Percentiles rank a stretch among this genome's conserved stretches.
Conservation (phyloP, 2,113 vertebrate genomes). For the Dasypus novemcinctus region DNA sequence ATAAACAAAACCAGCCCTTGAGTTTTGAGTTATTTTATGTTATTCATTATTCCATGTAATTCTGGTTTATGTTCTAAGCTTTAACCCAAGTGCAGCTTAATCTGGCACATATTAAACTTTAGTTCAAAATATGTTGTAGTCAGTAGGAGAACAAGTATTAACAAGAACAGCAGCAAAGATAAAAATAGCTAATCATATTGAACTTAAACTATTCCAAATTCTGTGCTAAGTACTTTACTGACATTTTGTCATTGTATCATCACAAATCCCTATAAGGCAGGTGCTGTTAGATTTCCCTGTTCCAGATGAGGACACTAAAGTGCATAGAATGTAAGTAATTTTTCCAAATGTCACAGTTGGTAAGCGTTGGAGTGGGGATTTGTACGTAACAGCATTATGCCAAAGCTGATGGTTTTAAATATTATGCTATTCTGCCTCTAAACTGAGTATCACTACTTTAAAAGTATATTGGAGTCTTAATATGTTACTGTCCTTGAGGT, state of each 20-base stretch:
- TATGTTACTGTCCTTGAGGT: background rate
- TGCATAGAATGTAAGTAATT: background rate
- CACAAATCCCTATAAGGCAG: background rate
- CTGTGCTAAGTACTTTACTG: background rate
- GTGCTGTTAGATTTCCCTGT: background rate
- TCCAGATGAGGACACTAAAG: background rate
- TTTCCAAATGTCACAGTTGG: background rate
- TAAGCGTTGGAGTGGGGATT: background rate
- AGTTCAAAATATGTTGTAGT: background rate
- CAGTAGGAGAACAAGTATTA: background rate
- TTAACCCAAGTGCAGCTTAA: background rate
- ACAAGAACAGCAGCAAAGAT: background rate
- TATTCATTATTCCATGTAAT: background rate
- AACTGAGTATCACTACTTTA: background rate
- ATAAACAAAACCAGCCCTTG: background rate
- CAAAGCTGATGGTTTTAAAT: background rate
- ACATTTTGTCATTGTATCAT: background rate
- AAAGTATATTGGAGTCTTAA: background rate
- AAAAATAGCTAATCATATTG: background rate
- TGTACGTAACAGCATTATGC: background rate
- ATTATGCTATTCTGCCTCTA: background rate
- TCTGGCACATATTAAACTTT: background rate
- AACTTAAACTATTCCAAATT: background rate
- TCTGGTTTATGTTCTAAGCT: slow-evolving; percentile 16
- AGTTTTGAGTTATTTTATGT: background rate